phyloP scores from a whole-genome alignment of 2,113 vertebrate genomes.

The Hyperopisus bebe region DNA sequence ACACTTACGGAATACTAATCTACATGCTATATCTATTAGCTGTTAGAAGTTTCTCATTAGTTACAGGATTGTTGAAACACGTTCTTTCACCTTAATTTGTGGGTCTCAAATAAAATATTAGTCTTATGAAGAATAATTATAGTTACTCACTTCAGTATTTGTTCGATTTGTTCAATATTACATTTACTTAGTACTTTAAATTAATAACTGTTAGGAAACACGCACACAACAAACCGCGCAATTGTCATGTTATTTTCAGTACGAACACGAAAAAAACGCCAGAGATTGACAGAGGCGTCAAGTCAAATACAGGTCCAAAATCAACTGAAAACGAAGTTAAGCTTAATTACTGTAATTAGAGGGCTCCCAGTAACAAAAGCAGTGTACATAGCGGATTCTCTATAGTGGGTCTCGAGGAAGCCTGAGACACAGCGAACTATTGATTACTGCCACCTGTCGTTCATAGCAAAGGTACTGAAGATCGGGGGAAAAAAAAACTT shows the following conservation, averaged over 20 bases:
- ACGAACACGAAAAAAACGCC: background rate
- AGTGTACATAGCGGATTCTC: background rate
- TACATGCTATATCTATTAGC: background rate
- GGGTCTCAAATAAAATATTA: background rate
- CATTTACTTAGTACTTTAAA: background rate
- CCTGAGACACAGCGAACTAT: background rate
- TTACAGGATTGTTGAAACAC: background rate
- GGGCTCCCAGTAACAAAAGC: background rate
- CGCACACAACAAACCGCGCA: background rate
- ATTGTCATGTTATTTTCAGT: background rate
- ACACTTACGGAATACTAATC: background rate
- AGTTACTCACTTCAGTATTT: background rate
- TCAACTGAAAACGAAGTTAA: background rate
- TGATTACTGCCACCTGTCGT: slow-evolving; percentile 8
- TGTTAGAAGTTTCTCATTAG: background rate
- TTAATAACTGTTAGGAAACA: background rate
- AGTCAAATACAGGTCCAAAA: background rate
- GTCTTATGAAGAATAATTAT: background rate
- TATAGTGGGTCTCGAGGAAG: background rate
- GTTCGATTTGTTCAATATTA: background rate
- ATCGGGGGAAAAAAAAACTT: background rate
- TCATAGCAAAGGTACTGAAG: background rate
- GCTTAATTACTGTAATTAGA: slow-evolving; percentile 10
- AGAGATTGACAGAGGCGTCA: background rate
- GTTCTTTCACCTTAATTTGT: background rate